Evolutionary conservation across 2,113 vertebrate genomes (phyloP).

Genomic region (Parotia lawesii): DNA sequence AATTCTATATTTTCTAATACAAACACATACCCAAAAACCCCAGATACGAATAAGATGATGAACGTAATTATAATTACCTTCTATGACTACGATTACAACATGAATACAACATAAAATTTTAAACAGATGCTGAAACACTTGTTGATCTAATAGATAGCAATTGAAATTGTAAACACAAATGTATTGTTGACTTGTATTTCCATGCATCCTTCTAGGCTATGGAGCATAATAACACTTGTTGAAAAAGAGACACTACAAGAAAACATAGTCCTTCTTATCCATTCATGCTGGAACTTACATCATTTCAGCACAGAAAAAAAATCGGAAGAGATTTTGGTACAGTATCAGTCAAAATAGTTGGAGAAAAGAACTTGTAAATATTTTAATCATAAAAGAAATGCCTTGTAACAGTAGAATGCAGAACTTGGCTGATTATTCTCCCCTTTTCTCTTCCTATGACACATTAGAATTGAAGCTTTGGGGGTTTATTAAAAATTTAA

Average conservation of each 20-base stretch:
- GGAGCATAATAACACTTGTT: neutral
- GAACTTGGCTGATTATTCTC: neutral
- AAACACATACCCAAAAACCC: neutral
- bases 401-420: neutral
- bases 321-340: neutral
- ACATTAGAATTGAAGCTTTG: neutral
- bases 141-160: neutral
- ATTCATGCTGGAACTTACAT: neutral
- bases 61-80: neutral
- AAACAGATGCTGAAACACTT: neutral
- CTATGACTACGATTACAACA: neutral
- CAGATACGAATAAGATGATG: neutral
- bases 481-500: neutral
- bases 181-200: neutral
- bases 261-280: neutral
- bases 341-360: neutral
- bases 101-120: neutral
- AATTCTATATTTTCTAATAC: neutral
- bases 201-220: neutral
- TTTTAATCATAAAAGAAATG: neutral
- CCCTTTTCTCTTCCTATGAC: neutral
- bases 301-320: neutral
- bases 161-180: neutral
- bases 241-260: neutral
- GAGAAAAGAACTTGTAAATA: neutral